phyloP scores from a whole-genome alignment of 2,113 vertebrate species.

The Muntiacus muntjak region DNA sequence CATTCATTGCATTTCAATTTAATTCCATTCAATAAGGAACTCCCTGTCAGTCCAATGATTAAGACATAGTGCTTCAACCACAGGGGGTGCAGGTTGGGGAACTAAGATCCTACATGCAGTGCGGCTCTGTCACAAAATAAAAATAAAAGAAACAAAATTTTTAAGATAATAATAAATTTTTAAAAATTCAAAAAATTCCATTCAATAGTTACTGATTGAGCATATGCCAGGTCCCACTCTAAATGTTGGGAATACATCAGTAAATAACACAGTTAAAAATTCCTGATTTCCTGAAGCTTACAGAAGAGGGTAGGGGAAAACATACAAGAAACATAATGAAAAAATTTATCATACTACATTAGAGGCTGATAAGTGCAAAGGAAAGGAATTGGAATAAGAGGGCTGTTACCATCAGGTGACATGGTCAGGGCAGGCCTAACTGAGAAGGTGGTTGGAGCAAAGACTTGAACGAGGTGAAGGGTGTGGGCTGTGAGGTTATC shows the following conservation, averaged over 20 bases:
- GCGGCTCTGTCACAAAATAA: background rate
- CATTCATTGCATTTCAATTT: background rate
- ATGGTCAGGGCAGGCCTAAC: background rate
- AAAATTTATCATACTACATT: background rate
- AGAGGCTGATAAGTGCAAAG: background rate
- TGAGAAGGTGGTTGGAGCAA: background rate
- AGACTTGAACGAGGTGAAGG: background rate
- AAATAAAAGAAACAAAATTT: background rate
- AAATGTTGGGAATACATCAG: background rate
- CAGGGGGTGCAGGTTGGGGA: background rate
- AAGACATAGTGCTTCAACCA: background rate
- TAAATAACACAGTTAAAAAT: background rate
- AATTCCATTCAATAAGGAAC: background rate
- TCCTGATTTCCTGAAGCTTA: background rate
- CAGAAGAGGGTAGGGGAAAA: background rate
- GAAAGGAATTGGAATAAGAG: background rate
- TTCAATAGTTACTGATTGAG: background rate
- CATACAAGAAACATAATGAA: background rate
- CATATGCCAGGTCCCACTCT: background rate
- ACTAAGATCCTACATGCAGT: background rate
- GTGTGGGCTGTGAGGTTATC: background rate
- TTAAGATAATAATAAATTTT: background rate
- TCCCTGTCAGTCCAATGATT: background rate
- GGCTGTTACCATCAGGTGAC: background rate
- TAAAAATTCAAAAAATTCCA: background rate